Evolutionary conservation across 30 jellyfish, hydroid and myxozoan genomes (phyloP), one percentile per base, ranked within the genome.

Genomic region (Turritopsis dohrnii): DNA sequence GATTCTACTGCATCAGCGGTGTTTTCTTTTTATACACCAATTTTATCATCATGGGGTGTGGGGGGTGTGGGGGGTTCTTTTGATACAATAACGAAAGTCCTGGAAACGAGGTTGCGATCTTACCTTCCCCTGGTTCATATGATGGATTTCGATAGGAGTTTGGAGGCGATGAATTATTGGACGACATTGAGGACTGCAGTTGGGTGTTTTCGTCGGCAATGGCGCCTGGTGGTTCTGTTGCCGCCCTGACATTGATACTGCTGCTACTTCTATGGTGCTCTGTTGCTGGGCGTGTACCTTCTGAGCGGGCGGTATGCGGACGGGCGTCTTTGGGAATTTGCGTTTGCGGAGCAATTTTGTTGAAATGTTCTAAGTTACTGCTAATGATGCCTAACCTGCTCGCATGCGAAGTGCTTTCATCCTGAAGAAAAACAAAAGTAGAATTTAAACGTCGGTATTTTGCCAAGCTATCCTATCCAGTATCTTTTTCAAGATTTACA

Each of bases 331-430:
- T 27, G 8, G 31, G 16, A 17, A 69, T n/a, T 69, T 69, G 9
- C 9, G 77, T 23, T 23, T 16, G 77, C 0, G 77, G 77, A 7
- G 77, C 28, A n/a, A 69, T 69, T 19, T 69, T 23, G 30, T 69
- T 69, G 30, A 69, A 69, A 23, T 27, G 77, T 19, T 69, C 77
- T 0, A 69, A 27, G 77, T 69, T 69, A 0, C 17, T n/a, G 77
- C 16, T 21, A 21, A 1, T 27, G 28, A 69, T 27, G 31, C 17
- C 17, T n/a, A n/a, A n/a, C 17, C 19, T 9, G 4, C 17, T 69
- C 22, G 77, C 77, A n/a, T n/a, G 77, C 28, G 77, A 69, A n/a
- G 30, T 1, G 77, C 77, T 69, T n/a, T 69, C 77, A 1, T 27
- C 1, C 77, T 69, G 30, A 69, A 69, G 77, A 69, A 8, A 41